Base-by-base conservation (phyloP, 2,888 invertebrate genomes). In the Ceratothoa steindachneri region DNA sequence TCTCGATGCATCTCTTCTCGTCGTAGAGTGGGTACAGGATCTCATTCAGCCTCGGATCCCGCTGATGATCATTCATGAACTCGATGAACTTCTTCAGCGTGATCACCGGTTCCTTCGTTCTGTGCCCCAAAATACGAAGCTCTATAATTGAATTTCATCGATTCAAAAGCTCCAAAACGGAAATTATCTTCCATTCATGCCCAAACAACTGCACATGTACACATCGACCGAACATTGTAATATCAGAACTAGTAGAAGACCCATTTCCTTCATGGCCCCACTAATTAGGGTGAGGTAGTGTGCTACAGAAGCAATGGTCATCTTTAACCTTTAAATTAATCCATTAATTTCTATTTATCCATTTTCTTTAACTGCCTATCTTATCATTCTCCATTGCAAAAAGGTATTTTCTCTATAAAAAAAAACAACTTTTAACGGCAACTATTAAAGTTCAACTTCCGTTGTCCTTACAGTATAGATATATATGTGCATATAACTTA, bases 41-140 rank as follows among this genome's bases (percentile, higher is more conserved):
- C 88, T 99, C 99, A 86, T 99, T 99, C 80, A 99, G 89, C 31
- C 98, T 89, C 2, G 98, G 98, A 87, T 99, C 99, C 74, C 99
- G 88, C 86, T 99, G 99, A 84, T 96, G 96, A 85, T 97, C 96
- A 84, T 97, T 97, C 83, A 97, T 87, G 85, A 97, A 97, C 83
- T 91, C 91, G 71, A 97, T 92, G 82, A 97, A 90, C 84, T 95
- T 95, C 0, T 91, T 90, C 82, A 94, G 83, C 82, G 90, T 91
- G 81, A 97, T 93, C 79, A 90, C 90, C 81, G 95, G 93, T 2
- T 66, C 73, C 65, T 80, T 80, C 12, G 78, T 77, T 30, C 80
- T 80, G 74, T 24, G 51, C 4, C 12, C 24, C 53, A 24, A 60
- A 12, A 19, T 60, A n/a, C n/a, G n/a, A 51, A 51, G 12, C 12